Conservation (phyloP, 2,888 invertebrate species). For the Hirtodrosophila duncani region DNA sequence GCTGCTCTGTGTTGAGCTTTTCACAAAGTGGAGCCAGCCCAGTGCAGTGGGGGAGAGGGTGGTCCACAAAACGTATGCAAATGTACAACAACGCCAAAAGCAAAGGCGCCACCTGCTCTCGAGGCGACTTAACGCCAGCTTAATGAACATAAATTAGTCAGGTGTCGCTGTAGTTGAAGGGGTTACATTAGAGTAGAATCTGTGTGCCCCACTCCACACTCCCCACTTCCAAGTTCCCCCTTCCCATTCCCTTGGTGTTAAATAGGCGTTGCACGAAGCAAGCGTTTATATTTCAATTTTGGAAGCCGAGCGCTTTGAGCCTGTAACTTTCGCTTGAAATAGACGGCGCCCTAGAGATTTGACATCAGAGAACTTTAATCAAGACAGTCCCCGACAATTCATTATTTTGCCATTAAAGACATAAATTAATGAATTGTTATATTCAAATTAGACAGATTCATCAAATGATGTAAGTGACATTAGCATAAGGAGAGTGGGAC, state of each 20-base stretch:
- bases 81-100: slow-evolving; percentile 27
- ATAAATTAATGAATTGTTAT: too few species aligned
- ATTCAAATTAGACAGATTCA: too few species aligned
- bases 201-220: too few species aligned
- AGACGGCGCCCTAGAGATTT: slow-evolving; percentile 17
- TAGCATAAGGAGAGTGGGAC: too few species aligned
- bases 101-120: slow-evolving; percentile 57
- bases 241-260: too few species aligned
- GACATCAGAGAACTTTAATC: slow-evolving; percentile 22
- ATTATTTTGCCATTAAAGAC: too few species aligned
- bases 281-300: slow-evolving; percentile 68
- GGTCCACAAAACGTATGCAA: slow-evolving; percentile 63
- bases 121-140: slow-evolving; percentile 68
- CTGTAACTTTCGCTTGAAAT: slow-evolving; percentile 18
- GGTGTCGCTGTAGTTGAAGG: slow-evolving; percentile 66
- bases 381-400: slow-evolving; percentile 21
- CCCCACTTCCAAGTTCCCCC: too few species aligned
- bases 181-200: too few species aligned
- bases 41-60: too few species aligned
- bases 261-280: slow-evolving; percentile 14
- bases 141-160: slow-evolving; percentile 75
- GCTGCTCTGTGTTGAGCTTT: slow-evolving; percentile 27
- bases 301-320: background rate
- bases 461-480: too few species aligned
- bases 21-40: too few species aligned